A percentile compares a stretch with the other conserved stretches of the same genome.
Evolutionary conservation across 2,888 invertebrate genomes (phyloP).

Genomic region (Iphiclides podalirius): DNA sequence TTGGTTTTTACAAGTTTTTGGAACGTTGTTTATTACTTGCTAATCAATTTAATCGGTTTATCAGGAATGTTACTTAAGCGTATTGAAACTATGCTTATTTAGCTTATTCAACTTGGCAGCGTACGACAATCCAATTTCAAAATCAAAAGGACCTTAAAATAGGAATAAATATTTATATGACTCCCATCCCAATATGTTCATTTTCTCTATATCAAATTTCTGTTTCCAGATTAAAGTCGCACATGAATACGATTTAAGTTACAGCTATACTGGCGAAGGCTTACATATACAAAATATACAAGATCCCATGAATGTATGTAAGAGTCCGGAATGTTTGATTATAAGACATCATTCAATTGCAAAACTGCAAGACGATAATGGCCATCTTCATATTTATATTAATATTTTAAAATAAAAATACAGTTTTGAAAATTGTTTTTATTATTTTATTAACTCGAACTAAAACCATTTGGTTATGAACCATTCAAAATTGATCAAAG

Average conservation of each 20-base stretch:
- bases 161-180: too few species aligned
- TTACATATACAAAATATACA: slow-evolving; percentile 39
- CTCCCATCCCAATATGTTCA: too few species aligned
- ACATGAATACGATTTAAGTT: slow-evolving; percentile 36
- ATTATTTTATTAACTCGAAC: slow-evolving; percentile 16
- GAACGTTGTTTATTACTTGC: too few species aligned
- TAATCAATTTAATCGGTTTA: too few species aligned
- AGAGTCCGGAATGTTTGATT: slow-evolving; percentile 37
- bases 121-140: too few species aligned
- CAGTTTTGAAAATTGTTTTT: not conserved
- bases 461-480: slow-evolving; percentile 17
- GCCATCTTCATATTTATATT: slow-evolving; percentile 35
- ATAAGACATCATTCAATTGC: slow-evolving; percentile 34
- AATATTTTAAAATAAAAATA: slow-evolving; percentile 32
- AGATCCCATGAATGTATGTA: slow-evolving; percentile 32
- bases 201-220: too few species aligned
- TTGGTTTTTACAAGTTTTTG: too few species aligned
- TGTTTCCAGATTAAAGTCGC: slow-evolving; percentile 34
- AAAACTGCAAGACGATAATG: slow-evolving; percentile 31
- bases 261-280: slow-evolving; percentile 42
- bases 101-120: too few species aligned
- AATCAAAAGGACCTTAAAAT: too few species aligned
- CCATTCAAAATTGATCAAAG: slow-evolving; percentile 35
- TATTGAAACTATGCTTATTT: too few species aligned
- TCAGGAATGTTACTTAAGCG: too few species aligned